phyloP scores from a whole-genome alignment of 1,140 invertebrate genomes.

The Macrostomum lignano region DNA sequence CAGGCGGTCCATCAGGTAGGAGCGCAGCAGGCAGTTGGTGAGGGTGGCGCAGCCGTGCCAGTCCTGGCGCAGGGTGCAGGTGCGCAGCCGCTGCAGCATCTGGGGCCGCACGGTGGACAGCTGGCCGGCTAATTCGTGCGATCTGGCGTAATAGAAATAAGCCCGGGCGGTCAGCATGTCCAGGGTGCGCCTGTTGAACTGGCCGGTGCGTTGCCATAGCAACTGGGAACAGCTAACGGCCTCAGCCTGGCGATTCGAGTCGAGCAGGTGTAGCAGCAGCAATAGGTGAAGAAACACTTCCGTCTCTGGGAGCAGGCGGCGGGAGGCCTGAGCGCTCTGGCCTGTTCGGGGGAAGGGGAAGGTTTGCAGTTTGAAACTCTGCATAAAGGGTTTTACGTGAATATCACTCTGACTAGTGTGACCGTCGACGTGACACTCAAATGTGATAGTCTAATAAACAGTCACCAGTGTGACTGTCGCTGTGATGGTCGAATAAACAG shows the following conservation, averaged over 20 bases:
- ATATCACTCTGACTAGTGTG: too few species aligned
- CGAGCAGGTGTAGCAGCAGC: conserved; percentile 58
- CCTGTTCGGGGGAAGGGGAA: too few species aligned
- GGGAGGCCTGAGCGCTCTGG: too few species aligned
- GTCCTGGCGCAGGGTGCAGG: conserved; percentile 72
- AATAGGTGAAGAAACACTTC: conserved; percentile 78
- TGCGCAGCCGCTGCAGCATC: conserved; percentile 51
- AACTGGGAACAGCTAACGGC: conserved; percentile 35
- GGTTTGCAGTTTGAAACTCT: too few species aligned
- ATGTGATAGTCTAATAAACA: too few species aligned
- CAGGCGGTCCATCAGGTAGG: conserved; percentile 74
- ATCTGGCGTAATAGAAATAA: conserved; percentile 76
- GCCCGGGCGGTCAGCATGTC: conserved; percentile 78
- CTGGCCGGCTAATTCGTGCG: conserved; percentile 59
- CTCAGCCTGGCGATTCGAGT: conserved; percentile 32
- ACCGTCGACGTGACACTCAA: too few species aligned
- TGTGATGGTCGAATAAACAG: too few species aligned
- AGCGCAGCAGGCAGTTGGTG: conserved; percentile 70
- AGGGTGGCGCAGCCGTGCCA: conserved; percentile 59
- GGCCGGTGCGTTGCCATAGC: conserved; percentile 54
- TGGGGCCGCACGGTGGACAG: conserved; percentile 53
- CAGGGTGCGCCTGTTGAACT: conserved; percentile 61
- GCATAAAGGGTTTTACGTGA: too few species aligned
- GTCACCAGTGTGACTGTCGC: too few species aligned
- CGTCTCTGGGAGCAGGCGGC: conserved; percentile 55